These are phyloP conservation scores for Papilio machaon DNA, from an alignment of 1,140 invertebrate genomes.

Conservation along the genomic window DNA sequence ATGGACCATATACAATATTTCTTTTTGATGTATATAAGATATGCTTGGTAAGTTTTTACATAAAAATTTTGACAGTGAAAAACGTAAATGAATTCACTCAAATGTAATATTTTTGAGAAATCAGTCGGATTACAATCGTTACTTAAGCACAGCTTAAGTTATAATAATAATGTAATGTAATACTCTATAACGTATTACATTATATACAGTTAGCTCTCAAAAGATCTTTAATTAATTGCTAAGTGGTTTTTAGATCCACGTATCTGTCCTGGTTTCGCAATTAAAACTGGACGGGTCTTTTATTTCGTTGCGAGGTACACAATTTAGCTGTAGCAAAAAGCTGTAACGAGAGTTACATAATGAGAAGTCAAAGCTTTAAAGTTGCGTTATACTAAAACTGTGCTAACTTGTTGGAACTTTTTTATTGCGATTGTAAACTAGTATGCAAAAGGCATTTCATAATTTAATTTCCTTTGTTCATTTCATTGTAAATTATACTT, in stretches of 20 bases:
- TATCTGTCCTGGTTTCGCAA: conserved; percentile 14
- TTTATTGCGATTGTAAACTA: conserved; percentile 23
- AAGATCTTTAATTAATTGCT: conserved; percentile 3
- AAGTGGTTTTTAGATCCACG: neutral
- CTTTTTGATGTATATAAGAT: too few relatives aligned
- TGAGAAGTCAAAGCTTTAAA: conserved; percentile 27
- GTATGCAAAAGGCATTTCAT: neutral
- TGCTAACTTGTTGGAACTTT: conserved; percentile 22
- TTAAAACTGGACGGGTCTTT: neutral
- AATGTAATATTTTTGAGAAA: too few relatives aligned
- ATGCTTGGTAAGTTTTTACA: too few relatives aligned
- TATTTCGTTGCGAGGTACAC: conserved; percentile 12
- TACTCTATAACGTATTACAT: too few relatives aligned
- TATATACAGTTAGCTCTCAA: conserved; percentile 53
- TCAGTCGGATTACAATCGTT: too few relatives aligned
- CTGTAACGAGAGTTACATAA: conserved; percentile 29
- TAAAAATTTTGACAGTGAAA: too few relatives aligned
- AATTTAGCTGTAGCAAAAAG: conserved; percentile 20
- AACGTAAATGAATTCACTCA: too few relatives aligned
- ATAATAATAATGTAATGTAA: too few relatives aligned
- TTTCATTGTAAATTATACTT: neutral
- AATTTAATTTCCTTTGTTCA: neutral
- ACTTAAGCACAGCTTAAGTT: too few relatives aligned
- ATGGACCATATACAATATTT: too few relatives aligned
- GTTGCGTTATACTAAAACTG: conserved; percentile 28